Evolutionary conservation across 92 coral and sea anemone genomes (phyloP).

Genomic region (Ricordea florida): DNA sequence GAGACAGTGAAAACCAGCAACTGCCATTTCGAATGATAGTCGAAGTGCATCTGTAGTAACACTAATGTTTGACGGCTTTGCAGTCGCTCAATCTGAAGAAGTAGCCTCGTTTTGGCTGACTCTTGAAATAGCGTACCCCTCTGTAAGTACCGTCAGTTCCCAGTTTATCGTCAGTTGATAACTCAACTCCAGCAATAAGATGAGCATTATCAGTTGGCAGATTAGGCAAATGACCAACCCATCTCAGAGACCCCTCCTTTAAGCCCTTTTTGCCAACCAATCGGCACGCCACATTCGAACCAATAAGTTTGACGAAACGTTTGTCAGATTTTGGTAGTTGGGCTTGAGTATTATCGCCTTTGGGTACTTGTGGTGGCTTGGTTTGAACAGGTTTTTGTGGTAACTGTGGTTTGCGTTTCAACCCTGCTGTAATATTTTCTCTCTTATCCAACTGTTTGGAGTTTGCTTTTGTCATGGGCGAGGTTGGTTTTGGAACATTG

Average conservation of each 20-base stretch:
- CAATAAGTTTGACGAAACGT: slow-evolving; percentile 59
- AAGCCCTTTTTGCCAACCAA: slow-evolving; percentile 63
- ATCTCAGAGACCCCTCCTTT: slow-evolving; percentile 68
- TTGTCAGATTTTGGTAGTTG: slow-evolving; percentile 47
- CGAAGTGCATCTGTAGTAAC: neutral
- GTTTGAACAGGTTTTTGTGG: neutral
- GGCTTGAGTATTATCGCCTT: neutral
- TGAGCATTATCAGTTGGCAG: slow-evolving; percentile 72
- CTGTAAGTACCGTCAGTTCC: slow-evolving; percentile 98
- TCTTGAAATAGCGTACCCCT: slow-evolving; percentile 83
- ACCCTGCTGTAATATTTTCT: neutral
- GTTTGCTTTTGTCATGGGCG: slow-evolving; percentile 6
- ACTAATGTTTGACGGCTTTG: slow-evolving; percentile 50
- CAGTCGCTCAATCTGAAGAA: slow-evolving; percentile 90
- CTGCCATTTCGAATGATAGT: neutral
- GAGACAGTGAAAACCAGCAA: too few species aligned
- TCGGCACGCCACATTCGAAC: slow-evolving; percentile 78
- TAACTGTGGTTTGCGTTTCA: neutral
- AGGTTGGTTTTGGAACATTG: slow-evolving; percentile 1
- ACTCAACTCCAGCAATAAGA: slow-evolving; percentile 92
- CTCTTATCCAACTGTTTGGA: neutral
- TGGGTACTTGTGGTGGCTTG: neutral
- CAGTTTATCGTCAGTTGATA: slow-evolving; percentile 74
- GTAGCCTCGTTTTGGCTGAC: slow-evolving; percentile 88
- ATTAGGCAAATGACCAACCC: slow-evolving; percentile 89